Evolutionary conservation across 1,140 invertebrate genomes (phyloP).

Genomic region (Ceratina australensis): DNA sequence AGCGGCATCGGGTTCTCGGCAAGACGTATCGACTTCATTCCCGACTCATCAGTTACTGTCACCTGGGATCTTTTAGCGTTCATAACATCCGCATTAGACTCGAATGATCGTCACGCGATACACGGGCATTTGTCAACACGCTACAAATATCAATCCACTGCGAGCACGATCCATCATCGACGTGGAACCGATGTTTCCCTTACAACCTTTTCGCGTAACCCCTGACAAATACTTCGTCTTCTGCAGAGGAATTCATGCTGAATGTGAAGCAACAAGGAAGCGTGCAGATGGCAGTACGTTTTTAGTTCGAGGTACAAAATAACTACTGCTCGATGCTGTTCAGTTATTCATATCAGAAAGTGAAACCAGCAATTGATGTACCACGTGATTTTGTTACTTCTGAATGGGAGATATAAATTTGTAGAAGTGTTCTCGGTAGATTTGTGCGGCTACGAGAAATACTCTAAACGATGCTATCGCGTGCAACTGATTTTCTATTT

Average conservation of each 20-base stretch:
- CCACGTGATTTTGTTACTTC: no score
- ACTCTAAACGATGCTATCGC: neutral
- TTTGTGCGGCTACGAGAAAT: no score
- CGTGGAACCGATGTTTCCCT: neutral
- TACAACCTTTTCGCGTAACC: neutral
- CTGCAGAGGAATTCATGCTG: neutral
- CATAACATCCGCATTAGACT: conserved; percentile 43
- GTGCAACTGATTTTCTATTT: conserved; percentile 9
- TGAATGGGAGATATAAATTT: no score
- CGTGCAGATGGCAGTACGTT: no score
- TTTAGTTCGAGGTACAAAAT: no score
- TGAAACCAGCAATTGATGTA: no score
- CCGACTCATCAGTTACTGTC: conserved; percentile 41
- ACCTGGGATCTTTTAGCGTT: conserved; percentile 11
- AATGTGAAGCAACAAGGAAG: neutral
- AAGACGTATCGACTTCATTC: conserved; percentile 28
- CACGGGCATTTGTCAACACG: conserved; percentile 34
- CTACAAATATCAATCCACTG: neutral
- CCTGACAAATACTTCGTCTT: neutral
- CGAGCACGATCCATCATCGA: conserved; percentile 31
- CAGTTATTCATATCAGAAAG: no score
- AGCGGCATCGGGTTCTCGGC: conserved; percentile 36
- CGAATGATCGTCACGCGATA: conserved; percentile 37
- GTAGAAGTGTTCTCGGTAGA: no score
- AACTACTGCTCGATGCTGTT: no score